A percentile compares a stretch with the other conserved stretches of the same genome.
Evolutionary conservation across 2,113 vertebrate genomes (phyloP).

Genomic region (Grus americana): DNA sequence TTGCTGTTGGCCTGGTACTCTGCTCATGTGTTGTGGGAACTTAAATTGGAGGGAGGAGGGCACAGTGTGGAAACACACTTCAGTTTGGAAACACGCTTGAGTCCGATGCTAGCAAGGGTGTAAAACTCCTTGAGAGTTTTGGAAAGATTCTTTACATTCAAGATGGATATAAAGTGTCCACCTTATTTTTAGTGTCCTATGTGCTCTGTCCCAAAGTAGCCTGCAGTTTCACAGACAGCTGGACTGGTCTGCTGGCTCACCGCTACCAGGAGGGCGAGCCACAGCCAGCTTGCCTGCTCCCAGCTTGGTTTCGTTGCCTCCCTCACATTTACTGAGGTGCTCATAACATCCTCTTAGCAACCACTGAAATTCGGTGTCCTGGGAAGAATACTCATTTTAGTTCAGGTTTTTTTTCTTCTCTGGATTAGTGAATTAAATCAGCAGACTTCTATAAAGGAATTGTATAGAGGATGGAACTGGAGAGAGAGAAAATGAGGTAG

Average conservation of each 20-base stretch:
- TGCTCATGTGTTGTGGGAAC: neutral
- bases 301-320: neutral
- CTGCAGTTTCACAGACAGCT: neutral
- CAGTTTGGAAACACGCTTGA: accelerated
- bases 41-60: neutral
- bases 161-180: neutral
- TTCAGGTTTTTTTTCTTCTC: neutral
- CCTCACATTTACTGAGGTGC: neutral
- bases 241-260: neutral
- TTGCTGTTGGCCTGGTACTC: neutral
- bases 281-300: neutral
- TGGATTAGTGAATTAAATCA: neutral
- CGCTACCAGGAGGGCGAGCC: neutral
- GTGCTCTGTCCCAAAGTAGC: neutral
- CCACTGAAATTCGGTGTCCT: neutral
- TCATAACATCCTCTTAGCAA: neutral
- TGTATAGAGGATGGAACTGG: neutral
- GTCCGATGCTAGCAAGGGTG: neutral
- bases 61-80: neutral
- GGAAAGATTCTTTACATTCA: slow-evolving; percentile 27
- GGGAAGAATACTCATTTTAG: neutral
- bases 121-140: neutral
- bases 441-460: neutral
- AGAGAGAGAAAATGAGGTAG: neutral
- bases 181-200: slow-evolving; percentile 12